Evolutionary conservation across 2,888 invertebrate species (phyloP), one percentile per base, ranked within the genome.

Genomic region (Polymixis lichenea): DNA sequence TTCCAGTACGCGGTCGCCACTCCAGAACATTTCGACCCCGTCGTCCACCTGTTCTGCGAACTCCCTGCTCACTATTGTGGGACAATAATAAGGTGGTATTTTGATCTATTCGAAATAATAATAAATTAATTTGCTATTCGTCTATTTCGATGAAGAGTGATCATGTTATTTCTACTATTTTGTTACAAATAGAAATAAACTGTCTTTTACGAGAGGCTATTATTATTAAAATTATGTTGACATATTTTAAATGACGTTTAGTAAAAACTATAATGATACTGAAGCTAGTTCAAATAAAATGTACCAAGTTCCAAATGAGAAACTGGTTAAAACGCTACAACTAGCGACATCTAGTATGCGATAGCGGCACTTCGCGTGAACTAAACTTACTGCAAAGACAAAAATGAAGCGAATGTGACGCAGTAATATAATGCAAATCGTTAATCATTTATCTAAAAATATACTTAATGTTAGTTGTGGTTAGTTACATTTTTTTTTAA

Each of bases 291-390:
- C 0, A 38, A 60, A 53, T 13, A 53, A 64, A 84, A 62, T 49
- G 4, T 28, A 1, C 0, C 0, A 67, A 62, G 28, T 53, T 64
- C 58, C 1, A 53, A 64, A 65, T 58, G 13, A 28, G 46, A 61
- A 9, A 7, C 49, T 8, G 55, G 17, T 46, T 9, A 58, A 72
- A 90, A 90, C 75, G 90, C 70, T 87, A 92, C 92, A 22, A 38
- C 68, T 88, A 90, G 78, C 92, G 93, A 87, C 93, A 94, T 92
- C 95, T 95, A 88, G 90, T 90, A 91, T 88, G 89, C 88, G 87
- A 89, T 95, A 95, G 95, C 94, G 74, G 83, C 88, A 94, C 91
- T 90, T 81, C 46, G 1, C 17, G 0, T 13, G 19, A 80, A 77
- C 69, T 71, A 28, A 58, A 60, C 25, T 25, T n/a, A 32, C 11